These are phyloP conservation scores for Campylomormyrus numenius DNA, from an alignment of 2,113 vertebrate species.

Conservation along the genomic window DNA sequence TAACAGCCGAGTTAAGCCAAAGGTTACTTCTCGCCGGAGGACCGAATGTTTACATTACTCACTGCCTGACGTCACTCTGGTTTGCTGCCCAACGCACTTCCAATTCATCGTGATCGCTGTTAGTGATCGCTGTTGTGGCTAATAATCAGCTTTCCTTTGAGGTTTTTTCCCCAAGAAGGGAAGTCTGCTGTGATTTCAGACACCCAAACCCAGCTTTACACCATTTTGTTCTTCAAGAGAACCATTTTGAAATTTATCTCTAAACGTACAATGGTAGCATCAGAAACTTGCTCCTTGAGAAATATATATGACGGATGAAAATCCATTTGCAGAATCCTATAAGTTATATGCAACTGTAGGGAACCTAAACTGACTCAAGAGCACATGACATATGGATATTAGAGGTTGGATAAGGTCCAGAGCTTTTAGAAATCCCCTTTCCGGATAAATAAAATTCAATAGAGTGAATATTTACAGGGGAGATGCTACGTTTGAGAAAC, in stretches of 20 bases:
- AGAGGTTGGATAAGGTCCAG: background rate
- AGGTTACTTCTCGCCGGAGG: background rate
- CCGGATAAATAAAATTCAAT: background rate
- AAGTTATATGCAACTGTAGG: background rate
- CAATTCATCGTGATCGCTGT: background rate
- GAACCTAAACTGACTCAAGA: background rate
- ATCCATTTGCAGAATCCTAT: background rate
- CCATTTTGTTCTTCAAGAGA: background rate
- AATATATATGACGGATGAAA: background rate
- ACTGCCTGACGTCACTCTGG: background rate
- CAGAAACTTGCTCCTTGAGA: background rate
- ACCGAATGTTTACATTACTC: background rate
- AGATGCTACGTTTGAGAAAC: background rate
- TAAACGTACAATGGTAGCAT: background rate
- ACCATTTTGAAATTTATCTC: background rate
- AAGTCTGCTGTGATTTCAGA: background rate
- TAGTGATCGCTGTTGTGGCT: background rate
- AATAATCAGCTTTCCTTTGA: background rate
- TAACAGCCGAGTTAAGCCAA: background rate
- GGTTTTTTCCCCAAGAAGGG: background rate
- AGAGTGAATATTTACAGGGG: background rate
- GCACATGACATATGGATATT: background rate
- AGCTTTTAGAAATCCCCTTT: background rate
- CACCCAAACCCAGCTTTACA: background rate
- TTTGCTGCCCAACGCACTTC: background rate